Base-by-base conservation (phyloP, 2,888 invertebrate genomes). In the Xestia ashworthii region DNA sequence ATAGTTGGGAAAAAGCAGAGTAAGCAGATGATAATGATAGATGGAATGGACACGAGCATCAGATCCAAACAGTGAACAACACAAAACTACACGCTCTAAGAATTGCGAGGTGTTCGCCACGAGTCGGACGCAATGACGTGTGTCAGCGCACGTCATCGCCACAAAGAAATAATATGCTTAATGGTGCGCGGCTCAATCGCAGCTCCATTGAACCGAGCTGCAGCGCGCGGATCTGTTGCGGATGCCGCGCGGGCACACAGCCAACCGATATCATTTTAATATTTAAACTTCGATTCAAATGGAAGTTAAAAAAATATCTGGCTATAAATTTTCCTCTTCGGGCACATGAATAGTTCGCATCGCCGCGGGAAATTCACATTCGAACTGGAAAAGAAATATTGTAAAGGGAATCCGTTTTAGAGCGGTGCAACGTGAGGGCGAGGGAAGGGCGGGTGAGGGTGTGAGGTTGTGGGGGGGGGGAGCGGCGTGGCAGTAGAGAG, bases 311-410 rank as follows among this genome's bases (percentile, higher is more conserved):
- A 85, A 91, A 91, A 90, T 80, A 86, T 86, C 83, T 84, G 78
- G 80, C 89, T 78, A 91, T 91, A 91, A 89, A 90, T 89, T 86
- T 83, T 80, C 81, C 86, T 86, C 84, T 76, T 81, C 83, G 75
- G 78, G 83, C 81, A 84, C 88, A 89, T 89, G 91, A 90, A 91
- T 90, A 89, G 91, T 91, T 89, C 85, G 87, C 87, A 85, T 86
- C 88, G 91, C 91, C 90, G 89, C 89, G 89, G 89, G 91, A 90
- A 88, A 89, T 90, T 90, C 90, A 89, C 89, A 90, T 90, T 90
- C 90, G 81, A 88, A 90, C 89, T 90, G 91, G 91, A 92, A 93
- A 91, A 92, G 91, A 91, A 92, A 92, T 93, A 92, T 92, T 91
- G 92, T 90, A 89, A 88, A 89, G 87, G 84, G 90, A 89, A 90